Base-by-base conservation (phyloP, 2,797 vertebrate species). In the Rhynchonycteris naso region DNA sequence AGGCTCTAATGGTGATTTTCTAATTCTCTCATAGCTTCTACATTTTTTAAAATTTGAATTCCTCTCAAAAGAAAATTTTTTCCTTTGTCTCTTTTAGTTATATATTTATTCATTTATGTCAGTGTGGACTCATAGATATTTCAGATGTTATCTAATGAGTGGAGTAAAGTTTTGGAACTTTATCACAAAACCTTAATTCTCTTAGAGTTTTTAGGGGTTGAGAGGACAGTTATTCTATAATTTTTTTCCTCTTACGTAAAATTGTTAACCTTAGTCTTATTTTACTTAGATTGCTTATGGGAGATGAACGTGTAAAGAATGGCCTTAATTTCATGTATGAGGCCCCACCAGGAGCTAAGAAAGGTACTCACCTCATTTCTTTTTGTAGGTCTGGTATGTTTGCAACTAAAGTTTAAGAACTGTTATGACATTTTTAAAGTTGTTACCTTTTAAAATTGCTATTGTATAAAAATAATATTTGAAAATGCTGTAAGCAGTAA, bases 301-400 rank as follows among this genome's bases (percentile, higher is more conserved):
- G 99, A 71, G 99, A 99, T 98, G 99, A 99, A 94, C 99, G 99
- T 96, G 99, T 99, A 89, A 99, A 99, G 98, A 99, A 99, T 98
- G 99, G 99, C 80, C 99, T 99, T 79, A 99, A 99, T 98, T 99
- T 99, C 97, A 99, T 99, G 99, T 99, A 99, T 74, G 99, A 99
- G 96, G 99, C 99, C 95, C 99, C 99, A 97, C 99, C 99, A 65
- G 99, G 99, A 98, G 99, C 99, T 97, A 99, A 99, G 86, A 99
- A 99, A 99, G 99, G 99, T 99, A 99, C 92, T 95, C 54, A 7
- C 5, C 2, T 66, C 2, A 68, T 94, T 97, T 35, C 54, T 83
- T 66, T 72, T 88, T 80, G 72, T 63, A 47, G 76, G 28, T 56
- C 33, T 80, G 79, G 68, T 88, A 13, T 75, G n/a, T 75, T 72